Evolutionary conservation across 1,140 invertebrate species (phyloP).

Genomic region (Drosophila kohkoa): DNA sequence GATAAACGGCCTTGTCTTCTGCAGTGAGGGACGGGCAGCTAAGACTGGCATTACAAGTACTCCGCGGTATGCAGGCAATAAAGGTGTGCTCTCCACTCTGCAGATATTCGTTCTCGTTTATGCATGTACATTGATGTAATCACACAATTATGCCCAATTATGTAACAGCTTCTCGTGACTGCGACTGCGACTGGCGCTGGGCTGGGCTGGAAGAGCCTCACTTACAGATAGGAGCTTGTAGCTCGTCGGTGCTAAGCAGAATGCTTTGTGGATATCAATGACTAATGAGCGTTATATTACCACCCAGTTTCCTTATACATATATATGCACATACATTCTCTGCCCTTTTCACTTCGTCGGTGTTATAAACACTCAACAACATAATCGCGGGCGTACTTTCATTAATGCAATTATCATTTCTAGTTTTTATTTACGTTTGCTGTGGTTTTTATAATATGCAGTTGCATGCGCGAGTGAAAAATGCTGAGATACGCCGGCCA

Average conservation of each 20-base stretch:
- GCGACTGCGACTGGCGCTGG: slow-evolving; percentile 17
- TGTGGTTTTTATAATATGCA: slow-evolving; percentile 10
- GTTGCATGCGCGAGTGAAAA: slow-evolving; percentile 55
- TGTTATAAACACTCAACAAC: slow-evolving; percentile 64
- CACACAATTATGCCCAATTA: slow-evolving; percentile 79
- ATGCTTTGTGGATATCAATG: slow-evolving; percentile 69
- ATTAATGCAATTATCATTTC: slow-evolving; percentile 33
- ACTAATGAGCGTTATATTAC: slow-evolving; percentile 67
- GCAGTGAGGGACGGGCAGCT: slow-evolving; percentile 20
- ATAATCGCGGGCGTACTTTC: slow-evolving; percentile 60
- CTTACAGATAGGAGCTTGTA: slow-evolving; percentile 36
- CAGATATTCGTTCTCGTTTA: not conserved
- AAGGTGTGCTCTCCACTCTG: slow-evolving; percentile 49
- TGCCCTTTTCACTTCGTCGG: slow-evolving; percentile 17
- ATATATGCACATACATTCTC: not conserved
- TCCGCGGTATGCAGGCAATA: slow-evolving; percentile 53
- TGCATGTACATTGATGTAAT: slow-evolving; percentile 67
- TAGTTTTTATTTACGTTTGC: not conserved
- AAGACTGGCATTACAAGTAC: slow-evolving; percentile 48
- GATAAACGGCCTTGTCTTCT: slow-evolving; percentile 22
- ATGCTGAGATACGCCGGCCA: slow-evolving; percentile 53
- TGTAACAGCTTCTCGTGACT: slow-evolving; percentile 60
- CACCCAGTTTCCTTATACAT: slow-evolving; percentile 22
- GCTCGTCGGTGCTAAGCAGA: slow-evolving; percentile 39
- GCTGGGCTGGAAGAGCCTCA: slow-evolving; percentile 13